A percentile compares a stretch with the other conserved stretches of the same genome.
These are phyloP conservation scores for Alviniconcha strummeri DNA, from an alignment of 2,888 invertebrate genomes.

Conservation along the genomic window DNA sequence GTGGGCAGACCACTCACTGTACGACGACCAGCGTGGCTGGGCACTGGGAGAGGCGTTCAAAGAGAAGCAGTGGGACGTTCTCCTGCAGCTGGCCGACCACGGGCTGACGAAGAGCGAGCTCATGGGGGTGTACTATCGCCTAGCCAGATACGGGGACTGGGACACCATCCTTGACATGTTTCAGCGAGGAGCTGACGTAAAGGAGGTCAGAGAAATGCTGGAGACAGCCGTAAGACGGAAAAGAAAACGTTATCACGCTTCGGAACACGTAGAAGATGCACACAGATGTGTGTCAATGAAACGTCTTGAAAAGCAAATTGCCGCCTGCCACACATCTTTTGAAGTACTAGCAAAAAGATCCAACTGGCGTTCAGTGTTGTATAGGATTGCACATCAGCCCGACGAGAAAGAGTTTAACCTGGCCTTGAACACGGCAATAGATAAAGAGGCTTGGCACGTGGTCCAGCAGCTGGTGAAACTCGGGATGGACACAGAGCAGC, in stretches of 20 bases:
- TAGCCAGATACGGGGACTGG: slow-evolving; percentile 17
- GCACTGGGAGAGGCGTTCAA: slow-evolving; percentile 10
- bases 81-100: slow-evolving; percentile 17
- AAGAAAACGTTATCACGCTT: no score
- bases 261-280: neutral
- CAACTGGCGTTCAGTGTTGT: slow-evolving; percentile 10
- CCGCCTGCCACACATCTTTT: neutral
- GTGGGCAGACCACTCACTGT: slow-evolving; percentile 16
- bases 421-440: neutral
- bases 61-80: slow-evolving; percentile 10
- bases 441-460: neutral
- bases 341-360: no score
- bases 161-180: slow-evolving; percentile 9
- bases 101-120: neutral
- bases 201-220: neutral
- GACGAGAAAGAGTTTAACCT: neutral
- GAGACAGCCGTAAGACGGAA: neutral
- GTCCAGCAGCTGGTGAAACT: slow-evolving; percentile 9
- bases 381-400: neutral
- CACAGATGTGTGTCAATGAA: no score
- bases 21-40: slow-evolving; percentile 20
- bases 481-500: neutral
- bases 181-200: slow-evolving; percentile 8
- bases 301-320: neutral
- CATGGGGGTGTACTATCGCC: neutral